Percentiles rank a stretch among this genome's conserved stretches.
These are phyloP conservation scores for Phaethon lepturus DNA, from an alignment of 2,113 vertebrate genomes.

Conservation along the genomic window DNA sequence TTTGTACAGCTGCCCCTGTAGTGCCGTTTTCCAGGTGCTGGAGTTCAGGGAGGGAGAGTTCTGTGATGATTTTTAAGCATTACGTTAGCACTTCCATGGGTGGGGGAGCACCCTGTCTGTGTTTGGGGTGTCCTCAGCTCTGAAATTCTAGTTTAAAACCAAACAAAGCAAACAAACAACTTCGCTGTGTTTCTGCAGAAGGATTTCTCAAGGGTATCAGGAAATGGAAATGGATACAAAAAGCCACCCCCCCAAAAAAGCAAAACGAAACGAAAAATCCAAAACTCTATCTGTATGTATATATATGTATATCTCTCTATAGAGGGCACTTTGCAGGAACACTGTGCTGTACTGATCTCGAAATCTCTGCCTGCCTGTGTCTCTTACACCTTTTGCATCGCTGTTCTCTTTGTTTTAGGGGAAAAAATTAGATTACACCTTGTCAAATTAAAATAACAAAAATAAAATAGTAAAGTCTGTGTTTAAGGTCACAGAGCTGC, in stretches of 20 bases:
- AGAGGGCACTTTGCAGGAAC: slow-evolving; percentile 85
- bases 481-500: background rate
- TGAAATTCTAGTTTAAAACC: slow-evolving; percentile 53
- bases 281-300: slow-evolving; percentile 7
- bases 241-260: slow-evolving; percentile 27
- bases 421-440: slow-evolving; percentile 84
- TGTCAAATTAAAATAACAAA: slow-evolving; percentile 54
- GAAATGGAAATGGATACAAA: slow-evolving; percentile 40
- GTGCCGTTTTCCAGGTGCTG: background rate
- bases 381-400: slow-evolving; percentile 73
- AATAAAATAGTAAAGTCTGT: background rate
- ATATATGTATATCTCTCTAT: slow-evolving; percentile 48
- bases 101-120: slow-evolving; percentile 4
- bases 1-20: background rate
- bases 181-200: slow-evolving; percentile 74
- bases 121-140: slow-evolving; percentile 62
- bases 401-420: slow-evolving; percentile 74
- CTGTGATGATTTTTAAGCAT: background rate
- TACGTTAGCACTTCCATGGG: background rate
- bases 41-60: background rate
- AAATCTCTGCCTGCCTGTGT: slow-evolving; percentile 78
- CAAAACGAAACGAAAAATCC: background rate
- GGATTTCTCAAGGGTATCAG: slow-evolving; percentile 66
- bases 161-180: background rate
- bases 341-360: slow-evolving; percentile 83